phyloP scores from a whole-genome alignment of 2,888 invertebrate genomes.

The Halictus quadricinctus region DNA sequence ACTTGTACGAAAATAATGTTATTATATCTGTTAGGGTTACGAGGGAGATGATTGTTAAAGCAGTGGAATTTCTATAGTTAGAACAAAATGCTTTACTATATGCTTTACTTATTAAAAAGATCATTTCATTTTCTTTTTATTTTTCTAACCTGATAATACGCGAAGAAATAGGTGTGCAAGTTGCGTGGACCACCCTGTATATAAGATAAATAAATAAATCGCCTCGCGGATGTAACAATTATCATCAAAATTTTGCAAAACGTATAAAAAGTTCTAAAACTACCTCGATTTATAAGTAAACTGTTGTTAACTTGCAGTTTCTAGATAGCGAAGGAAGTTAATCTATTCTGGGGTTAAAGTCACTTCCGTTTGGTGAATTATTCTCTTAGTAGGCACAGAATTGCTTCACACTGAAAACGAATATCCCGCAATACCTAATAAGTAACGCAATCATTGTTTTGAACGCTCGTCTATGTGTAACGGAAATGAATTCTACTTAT shows the following conservation, averaged over 20 bases:
- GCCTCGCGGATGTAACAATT: neutral
- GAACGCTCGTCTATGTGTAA: neutral
- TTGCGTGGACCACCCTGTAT: too few species aligned
- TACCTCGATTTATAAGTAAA: neutral
- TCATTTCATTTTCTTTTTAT: too few species aligned
- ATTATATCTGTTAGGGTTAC: neutral
- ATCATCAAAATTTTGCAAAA: neutral
- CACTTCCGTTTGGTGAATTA: conserved; percentile 44
- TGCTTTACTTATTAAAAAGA: too few species aligned
- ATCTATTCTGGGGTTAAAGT: conserved; percentile 30
- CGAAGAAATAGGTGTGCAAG: too few species aligned
- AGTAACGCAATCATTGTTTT: neutral
- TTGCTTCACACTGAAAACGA: neutral
- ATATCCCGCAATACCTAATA: neutral
- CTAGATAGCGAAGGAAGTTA: conserved; percentile 7
- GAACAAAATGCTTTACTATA: too few species aligned
- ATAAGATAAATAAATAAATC: neutral
- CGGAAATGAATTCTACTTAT: conserved; percentile 17
- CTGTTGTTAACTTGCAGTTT: neutral
- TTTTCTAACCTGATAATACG: too few species aligned
- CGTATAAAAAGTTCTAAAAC: neutral
- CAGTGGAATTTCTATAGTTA: too few species aligned
- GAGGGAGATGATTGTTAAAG: too few species aligned
- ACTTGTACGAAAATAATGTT: neutral
- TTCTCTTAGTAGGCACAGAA: neutral